Evolutionary conservation across 1,140 invertebrate species (phyloP).

Genomic region (Drosophila insularis): DNA sequence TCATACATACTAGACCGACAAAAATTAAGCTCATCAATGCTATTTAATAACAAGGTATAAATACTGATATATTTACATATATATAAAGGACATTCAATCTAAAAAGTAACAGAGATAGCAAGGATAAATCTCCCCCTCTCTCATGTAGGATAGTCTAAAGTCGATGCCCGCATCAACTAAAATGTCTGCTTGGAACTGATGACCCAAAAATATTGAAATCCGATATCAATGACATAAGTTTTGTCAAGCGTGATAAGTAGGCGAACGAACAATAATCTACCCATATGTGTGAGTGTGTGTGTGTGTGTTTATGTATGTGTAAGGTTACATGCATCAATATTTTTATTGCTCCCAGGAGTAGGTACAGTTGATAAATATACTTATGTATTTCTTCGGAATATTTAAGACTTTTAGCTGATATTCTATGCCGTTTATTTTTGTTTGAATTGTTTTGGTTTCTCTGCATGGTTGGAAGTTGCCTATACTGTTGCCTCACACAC

Average conservation of each 20-base stretch:
- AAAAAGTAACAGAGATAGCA: too few relatives aligned
- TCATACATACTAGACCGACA: too few relatives aligned
- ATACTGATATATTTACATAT: too few relatives aligned
- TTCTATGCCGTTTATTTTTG: neutral
- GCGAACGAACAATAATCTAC: slow-evolving; percentile 8
- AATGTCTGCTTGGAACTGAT: neutral
- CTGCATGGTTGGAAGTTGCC: neutral
- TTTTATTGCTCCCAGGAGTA: slow-evolving; percentile 2
- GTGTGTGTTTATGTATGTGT: neutral
- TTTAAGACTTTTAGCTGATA: neutral
- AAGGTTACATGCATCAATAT: slow-evolving; percentile 3
- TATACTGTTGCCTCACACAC: neutral
- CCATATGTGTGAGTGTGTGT: neutral
- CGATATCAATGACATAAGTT: slow-evolving; percentile 56
- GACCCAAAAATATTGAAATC: slow-evolving; percentile 39
- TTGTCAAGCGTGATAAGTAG: slow-evolving; percentile 53
- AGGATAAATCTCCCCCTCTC: too few relatives aligned
- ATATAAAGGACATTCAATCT: too few relatives aligned
- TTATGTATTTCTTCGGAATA: neutral
- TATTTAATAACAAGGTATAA: too few relatives aligned
- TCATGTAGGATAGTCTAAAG: neutral
- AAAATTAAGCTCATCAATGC: too few relatives aligned
- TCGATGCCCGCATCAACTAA: neutral
- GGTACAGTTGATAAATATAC: neutral
- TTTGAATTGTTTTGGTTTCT: slow-evolving; percentile 9